Evolutionary conservation across 2,888 invertebrate genomes (phyloP), one percentile per base, ranked within the genome.

Genomic region (Dynastes maya): DNA sequence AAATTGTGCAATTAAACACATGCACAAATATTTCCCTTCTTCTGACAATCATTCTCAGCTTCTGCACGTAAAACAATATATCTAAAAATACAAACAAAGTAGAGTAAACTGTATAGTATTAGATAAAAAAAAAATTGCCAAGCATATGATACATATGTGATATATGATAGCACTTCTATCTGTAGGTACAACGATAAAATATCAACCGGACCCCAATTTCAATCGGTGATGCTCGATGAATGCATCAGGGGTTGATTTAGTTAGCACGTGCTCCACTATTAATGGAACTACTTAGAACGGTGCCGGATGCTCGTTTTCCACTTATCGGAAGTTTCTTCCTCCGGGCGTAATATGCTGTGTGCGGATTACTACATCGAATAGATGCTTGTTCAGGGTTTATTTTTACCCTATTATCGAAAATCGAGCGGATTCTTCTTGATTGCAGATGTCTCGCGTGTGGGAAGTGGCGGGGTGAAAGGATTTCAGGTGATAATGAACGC

Each of bases 211-310:
- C 11, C 9, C 45, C 45, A 11, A 45, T 45, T 45, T 58, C 27
- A 58, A 61, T 74, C 61, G 72, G 40, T 61, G 63, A 74, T 55
- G 40, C 63, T 74, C 49, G 72, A 45, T 45, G 61, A 37, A n/a
- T 11, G 27, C 55, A 16, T 58, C 55, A 45, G 29, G 27, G 40
- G 11, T 68, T 40, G 72, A 40, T 63, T 13, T 61, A 61, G 72
- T 74, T 61, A 74, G 79, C 78, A 77, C 81, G 81, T 81, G 81
- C 80, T 78, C 13, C 40, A n/a, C 79, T 80, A 81, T 81, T 81
- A 81, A 81, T 81, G 81, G 79, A 77, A 71, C 80, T 80, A 81
- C 80, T 81, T 81, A 81, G 75, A 80, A 71, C 55, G 70, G 67
- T 77, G 58, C 77, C 80, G 80, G 78, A 79, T 78, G 79, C 77